These are phyloP conservation scores for Anorthoa munda DNA, from an alignment of 2,888 invertebrate species.

Conservation along the genomic window DNA sequence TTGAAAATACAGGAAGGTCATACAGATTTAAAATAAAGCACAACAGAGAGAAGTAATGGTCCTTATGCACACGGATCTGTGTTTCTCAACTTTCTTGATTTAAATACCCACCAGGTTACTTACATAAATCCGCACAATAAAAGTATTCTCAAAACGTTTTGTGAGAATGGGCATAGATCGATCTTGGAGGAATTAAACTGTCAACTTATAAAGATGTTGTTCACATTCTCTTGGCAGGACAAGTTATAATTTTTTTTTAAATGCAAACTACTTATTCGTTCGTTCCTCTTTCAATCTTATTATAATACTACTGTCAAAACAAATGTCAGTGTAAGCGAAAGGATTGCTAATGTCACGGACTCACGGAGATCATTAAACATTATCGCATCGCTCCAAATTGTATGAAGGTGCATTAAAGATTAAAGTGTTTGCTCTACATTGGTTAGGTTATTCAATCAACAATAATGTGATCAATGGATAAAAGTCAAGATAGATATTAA, in stretches of 20 bases:
- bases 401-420: not conserved
- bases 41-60: no score
- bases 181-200: no score
- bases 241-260: not conserved
- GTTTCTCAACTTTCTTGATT: no score
- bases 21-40: no score
- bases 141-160: no score
- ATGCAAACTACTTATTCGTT: not conserved
- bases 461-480: slow-evolving; percentile 15
- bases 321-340: slow-evolving; percentile 30
- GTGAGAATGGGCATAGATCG: no score
- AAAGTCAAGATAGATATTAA: slow-evolving; percentile 18
- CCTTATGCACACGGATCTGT: no score
- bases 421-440: not conserved
- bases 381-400: slow-evolving; percentile 40
- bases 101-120: no score
- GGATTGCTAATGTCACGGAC: slow-evolving; percentile 62
- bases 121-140: no score
- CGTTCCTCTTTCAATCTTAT: slow-evolving; percentile 2
- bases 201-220: not conserved
- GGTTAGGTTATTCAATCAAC: slow-evolving; percentile 23
- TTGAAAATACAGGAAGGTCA: no score
- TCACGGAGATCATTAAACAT: slow-evolving; percentile 59
- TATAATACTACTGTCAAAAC: slow-evolving; percentile 16
- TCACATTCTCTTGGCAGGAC: slow-evolving; percentile 3